A percentile compares a stretch with the other conserved stretches of the same genome.
These are phyloP conservation scores for Coluber constrictor DNA, from an alignment of 2,797 vertebrate genomes.

Conservation along the genomic window DNA sequence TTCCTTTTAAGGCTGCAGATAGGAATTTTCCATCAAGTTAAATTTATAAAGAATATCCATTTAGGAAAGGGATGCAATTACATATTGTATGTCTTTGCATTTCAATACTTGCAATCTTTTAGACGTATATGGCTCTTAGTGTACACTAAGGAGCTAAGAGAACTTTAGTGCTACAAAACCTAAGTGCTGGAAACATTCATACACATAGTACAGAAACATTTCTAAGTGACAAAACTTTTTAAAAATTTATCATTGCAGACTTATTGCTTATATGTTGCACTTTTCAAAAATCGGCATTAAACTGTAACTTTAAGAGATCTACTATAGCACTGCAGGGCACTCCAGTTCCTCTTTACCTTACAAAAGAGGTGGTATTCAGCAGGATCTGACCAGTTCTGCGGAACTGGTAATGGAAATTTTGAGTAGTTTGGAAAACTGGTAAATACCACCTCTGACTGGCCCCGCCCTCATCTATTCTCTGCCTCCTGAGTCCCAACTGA, in stretches of 20 bases:
- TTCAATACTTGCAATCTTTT: neutral
- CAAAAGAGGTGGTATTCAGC: neutral
- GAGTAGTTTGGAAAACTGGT: too few relatives aligned
- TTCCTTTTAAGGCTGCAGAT: conserved; percentile 28
- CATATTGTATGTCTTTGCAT: neutral
- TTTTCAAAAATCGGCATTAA: neutral
- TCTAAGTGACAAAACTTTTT: neutral
- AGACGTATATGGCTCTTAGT: neutral
- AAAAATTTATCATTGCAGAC: neutral
- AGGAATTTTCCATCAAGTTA: neutral
- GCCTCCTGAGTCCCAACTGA: too few relatives aligned
- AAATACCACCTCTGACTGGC: too few relatives aligned
- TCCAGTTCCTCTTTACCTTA: neutral
- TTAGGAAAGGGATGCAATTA: neutral
- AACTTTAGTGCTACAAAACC: neutral
- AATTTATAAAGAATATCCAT: neutral
- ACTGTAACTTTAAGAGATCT: neutral
- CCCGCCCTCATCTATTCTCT: too few relatives aligned
- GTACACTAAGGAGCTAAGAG: neutral
- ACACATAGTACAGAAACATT: neutral
- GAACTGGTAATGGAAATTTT: too few relatives aligned
- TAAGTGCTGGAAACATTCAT: neutral
- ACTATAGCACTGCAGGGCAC: neutral
- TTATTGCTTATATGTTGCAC: neutral
- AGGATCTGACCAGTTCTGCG: too few relatives aligned